Conservation (phyloP, 2,888 invertebrate genomes). For the Diabrotica balteata region DNA sequence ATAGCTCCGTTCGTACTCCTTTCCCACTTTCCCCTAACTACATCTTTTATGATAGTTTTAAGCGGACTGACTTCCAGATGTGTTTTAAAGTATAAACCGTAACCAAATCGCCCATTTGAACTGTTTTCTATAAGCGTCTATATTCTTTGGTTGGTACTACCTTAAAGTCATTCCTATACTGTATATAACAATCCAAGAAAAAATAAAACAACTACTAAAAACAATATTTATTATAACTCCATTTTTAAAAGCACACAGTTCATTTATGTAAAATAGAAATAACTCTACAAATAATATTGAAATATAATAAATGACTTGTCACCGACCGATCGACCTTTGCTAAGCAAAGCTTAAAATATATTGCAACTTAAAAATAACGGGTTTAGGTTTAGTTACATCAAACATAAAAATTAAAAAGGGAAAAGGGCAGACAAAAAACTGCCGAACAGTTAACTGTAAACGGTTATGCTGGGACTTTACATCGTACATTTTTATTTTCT, state of each 20-base stretch:
- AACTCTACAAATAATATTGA: conserved; percentile 53
- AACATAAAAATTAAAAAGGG: conserved; percentile 40
- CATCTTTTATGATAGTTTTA: too few species aligned
- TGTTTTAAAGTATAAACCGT: too few species aligned
- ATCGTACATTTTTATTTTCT: conserved; percentile 9
- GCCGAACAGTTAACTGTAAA: conserved; percentile 36
- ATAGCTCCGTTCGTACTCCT: too few species aligned
- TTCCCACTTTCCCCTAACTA: too few species aligned
- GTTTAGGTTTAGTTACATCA: conserved; percentile 37
- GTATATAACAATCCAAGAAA: background rate
- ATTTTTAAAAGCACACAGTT: conserved; percentile 57
- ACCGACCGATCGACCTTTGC: conserved; percentile 47
- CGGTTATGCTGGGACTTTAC: conserved; percentile 21
- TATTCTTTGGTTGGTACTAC: too few species aligned
- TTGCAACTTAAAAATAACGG: conserved; percentile 46
- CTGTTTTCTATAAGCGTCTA: too few species aligned
- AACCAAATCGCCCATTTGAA: too few species aligned
- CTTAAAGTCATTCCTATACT: too few species aligned
- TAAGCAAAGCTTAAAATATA: conserved; percentile 53
- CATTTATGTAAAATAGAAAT: conserved; percentile 54
- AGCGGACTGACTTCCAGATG: too few species aligned
- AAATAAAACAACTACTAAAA: conserved; percentile 48
- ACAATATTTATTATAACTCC: conserved; percentile 56
- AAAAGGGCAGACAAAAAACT: conserved; percentile 40
- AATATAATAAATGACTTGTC: conserved; percentile 50